Percentiles rank a stretch among this genome's conserved stretches.
Evolutionary conservation across 1,140 invertebrate species (phyloP).

Genomic region (Mercenaria mercenaria): DNA sequence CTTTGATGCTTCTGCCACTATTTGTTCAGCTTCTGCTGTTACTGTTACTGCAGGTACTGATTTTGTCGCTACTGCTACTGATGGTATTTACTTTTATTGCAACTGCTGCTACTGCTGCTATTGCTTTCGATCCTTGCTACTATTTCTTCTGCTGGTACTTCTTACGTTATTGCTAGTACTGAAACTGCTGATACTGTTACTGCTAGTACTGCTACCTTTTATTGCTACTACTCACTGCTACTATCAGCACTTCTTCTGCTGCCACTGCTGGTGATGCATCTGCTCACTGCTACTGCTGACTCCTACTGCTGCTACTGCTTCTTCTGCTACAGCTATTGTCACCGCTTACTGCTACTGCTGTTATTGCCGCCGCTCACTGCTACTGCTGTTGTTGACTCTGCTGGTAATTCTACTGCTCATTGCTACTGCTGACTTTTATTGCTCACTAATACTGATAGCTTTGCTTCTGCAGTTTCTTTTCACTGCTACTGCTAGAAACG

Average conservation of each 20-base stretch:
- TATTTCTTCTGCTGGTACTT: conserved; percentile 1
- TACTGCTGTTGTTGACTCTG: background rate
- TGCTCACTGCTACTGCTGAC: conserved; percentile 42
- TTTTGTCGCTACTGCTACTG: conserved; percentile 24
- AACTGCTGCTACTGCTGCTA: conserved; percentile 36
- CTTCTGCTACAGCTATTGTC: background rate
- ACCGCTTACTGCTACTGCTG: too few species aligned
- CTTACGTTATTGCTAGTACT: conserved; percentile 37
- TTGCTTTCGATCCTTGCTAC: background rate
- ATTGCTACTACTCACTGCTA: conserved; percentile 7
- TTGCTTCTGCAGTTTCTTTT: background rate
- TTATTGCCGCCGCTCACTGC: conserved; percentile 8
- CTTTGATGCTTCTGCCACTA: conserved; percentile 33
- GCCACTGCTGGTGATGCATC: too few species aligned
- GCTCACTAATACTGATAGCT: background rate
- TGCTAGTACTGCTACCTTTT: too few species aligned
- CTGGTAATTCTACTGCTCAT: conserved; percentile 39
- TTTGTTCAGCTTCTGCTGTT: conserved; percentile 43
- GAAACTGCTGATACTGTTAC: conserved; percentile 26
- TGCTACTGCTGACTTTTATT: background rate
- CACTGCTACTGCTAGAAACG: background rate
- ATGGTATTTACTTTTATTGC: background rate
- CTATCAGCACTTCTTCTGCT: too few species aligned
- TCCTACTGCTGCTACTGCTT: background rate
- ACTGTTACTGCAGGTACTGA: conserved; percentile 36